phyloP scores from a whole-genome alignment of 2,888 invertebrate species.

The Platycheirus albimanus region DNA sequence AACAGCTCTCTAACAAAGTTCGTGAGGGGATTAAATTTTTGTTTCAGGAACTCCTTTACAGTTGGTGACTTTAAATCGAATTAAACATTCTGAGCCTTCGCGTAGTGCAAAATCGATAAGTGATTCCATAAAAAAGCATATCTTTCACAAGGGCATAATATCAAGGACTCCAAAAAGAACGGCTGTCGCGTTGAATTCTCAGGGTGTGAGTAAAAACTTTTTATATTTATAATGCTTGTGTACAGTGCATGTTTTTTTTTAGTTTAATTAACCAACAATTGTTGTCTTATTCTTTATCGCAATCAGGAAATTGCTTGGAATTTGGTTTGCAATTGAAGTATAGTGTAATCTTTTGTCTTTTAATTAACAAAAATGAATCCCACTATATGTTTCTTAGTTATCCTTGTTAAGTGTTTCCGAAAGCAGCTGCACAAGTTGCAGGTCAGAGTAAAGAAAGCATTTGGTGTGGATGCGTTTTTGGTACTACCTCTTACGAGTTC shows the following conservation, averaged over 20 bases:
- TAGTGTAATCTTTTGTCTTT: too few species aligned
- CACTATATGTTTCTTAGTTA: too few species aligned
- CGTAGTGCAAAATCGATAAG: slow-evolving; percentile 86
- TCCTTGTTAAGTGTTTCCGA: too few species aligned
- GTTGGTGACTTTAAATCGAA: slow-evolving; percentile 84
- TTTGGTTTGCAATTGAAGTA: too few species aligned
- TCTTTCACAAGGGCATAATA: slow-evolving; percentile 89
- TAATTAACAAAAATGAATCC: too few species aligned
- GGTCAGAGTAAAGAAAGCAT: too few species aligned
- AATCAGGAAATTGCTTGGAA: too few species aligned
- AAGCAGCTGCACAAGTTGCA: too few species aligned
- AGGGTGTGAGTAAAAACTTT: slow-evolving; percentile 68
- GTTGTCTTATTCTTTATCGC: too few species aligned
- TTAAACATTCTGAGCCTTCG: slow-evolving; percentile 84
- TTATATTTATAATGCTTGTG: not conserved
- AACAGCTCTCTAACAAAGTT: not conserved
- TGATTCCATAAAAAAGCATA: slow-evolving; percentile 93
- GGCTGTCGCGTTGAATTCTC: slow-evolving; percentile 67
- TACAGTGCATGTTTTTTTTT: slow-evolving; percentile 17
- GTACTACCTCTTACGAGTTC: too few species aligned
- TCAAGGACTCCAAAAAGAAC: slow-evolving; percentile 81
- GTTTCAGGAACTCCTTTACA: slow-evolving; percentile 88
- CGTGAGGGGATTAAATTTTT: slow-evolving; percentile 8
- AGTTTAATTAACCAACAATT: not conserved
- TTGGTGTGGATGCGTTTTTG: too few species aligned